These are phyloP conservation scores for Promerops cafer DNA, from an alignment of 2,113 vertebrate genomes.

Conservation along the genomic window DNA sequence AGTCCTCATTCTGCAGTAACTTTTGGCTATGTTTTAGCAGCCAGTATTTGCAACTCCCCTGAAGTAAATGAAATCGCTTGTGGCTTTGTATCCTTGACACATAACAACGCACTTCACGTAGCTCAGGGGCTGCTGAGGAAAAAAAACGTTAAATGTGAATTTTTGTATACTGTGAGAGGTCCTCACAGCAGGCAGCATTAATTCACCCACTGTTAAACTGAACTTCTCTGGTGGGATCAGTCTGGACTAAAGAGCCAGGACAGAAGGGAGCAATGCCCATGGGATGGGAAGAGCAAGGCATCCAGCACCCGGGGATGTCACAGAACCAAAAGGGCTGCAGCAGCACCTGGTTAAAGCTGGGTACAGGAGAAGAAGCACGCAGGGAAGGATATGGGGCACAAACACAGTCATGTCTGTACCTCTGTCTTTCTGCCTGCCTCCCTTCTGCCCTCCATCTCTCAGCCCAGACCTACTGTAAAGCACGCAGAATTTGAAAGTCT, in stretches of 20 bases:
- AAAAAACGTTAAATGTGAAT: neutral
- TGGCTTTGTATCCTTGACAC: neutral
- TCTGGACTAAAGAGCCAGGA: neutral
- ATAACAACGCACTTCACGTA: neutral
- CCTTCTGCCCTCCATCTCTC: neutral
- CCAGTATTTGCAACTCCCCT: neutral
- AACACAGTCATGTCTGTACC: neutral
- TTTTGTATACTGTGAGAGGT: neutral
- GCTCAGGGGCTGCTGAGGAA: neutral
- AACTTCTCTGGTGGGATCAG: neutral
- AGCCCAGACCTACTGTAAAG: rapidly evolving
- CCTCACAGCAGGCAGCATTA: neutral
- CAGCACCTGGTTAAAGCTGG: neutral
- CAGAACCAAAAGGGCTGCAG: neutral
- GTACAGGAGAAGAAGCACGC: rapidly evolving
- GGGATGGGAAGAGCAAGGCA: neutral
- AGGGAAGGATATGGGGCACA: neutral
- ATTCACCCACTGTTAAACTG: neutral
- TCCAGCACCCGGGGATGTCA: rapidly evolving
- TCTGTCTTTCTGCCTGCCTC: neutral
- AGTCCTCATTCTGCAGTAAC: neutral
- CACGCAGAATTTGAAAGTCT: neutral
- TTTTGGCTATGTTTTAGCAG: neutral
- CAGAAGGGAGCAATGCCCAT: rapidly evolving
- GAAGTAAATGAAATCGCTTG: neutral